Base-by-base conservation (phyloP, 2,888 invertebrate genomes). In the Leptinotarsa juncta region DNA sequence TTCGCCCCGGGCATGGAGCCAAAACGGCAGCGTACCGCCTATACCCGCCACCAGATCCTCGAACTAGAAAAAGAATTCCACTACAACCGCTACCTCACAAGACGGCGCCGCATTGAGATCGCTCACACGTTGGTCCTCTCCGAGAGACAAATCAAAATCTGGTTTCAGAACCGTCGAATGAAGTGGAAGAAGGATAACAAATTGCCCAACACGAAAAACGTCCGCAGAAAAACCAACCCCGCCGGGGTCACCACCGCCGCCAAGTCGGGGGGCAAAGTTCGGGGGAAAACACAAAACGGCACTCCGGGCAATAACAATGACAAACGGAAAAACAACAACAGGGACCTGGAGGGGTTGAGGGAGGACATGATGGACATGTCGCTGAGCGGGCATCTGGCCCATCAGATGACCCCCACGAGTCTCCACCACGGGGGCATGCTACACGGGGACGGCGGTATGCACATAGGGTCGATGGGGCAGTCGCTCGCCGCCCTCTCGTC, bases 41-140 rank as follows among this genome's bases (percentile, higher is more conserved):
- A 98, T 91, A 98, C 98, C 77, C 93, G 98, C 88, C 97, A 97
- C 91, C 98, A 98, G 91, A 97, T 98, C 87, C 91, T 98, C 88
- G 98, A 98, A 89, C 91, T 98, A 86, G 98, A 98, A 88, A 98
- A 98, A 88, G 98, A 98, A 90, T 98, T 98, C 89, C 97, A 98
- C 89, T 98, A 95, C 91, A 98, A 98, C 91, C 93, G 97, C 86
- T 98, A 98, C 90, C 91, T 98, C 88, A 97, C 98, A 76, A 92
- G 98, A 83, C 92, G 98, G 88, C 91, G 98, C 89, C 91, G 98
- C 87, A 97, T 98, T 89, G 98, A 98, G 90, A 98, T 98, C 88
- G 98, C 98, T 65, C 98, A 98, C 89, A 95, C 96, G 83, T 92
- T 98, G 88, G 96, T 96, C 87, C 91, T 98, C 84, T 96, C 97